Percentiles rank a stretch among this genome's conserved stretches.
phyloP scores from a whole-genome alignment of 2,113 vertebrate species.

The Lagopus leucura region DNA sequence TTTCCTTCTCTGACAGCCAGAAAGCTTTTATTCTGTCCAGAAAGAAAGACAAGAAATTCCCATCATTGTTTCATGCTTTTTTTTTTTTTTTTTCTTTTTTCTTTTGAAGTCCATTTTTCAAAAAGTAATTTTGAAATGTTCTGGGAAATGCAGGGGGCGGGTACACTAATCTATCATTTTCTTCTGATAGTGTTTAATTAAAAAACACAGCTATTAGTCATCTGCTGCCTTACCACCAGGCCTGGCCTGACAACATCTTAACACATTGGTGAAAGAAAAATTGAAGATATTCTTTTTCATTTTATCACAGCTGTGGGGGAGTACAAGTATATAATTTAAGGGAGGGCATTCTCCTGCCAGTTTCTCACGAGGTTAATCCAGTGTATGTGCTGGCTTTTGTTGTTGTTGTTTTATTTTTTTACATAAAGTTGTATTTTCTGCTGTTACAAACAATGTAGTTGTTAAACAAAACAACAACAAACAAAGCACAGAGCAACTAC shows the following conservation, averaged over 20 bases:
- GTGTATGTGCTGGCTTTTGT: background rate
- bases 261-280: conserved; percentile 60
- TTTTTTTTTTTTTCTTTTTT: background rate
- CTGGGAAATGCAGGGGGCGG: conserved; percentile 57
- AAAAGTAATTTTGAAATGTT: conserved; percentile 72
- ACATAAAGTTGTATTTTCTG: background rate
- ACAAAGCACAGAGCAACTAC: background rate
- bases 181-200: conserved; percentile 72
- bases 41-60: conserved; percentile 52
- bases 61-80: conserved; percentile 45
- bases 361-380: conserved; percentile 39
- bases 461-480: no score
- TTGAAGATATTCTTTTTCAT: conserved; percentile 32
- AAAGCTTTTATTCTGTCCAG: conserved; percentile 32
- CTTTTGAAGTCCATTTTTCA: conserved; percentile 64
- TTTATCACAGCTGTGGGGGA: conserved; percentile 34
- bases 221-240: conserved; percentile 40
- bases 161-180: conserved; percentile 59
- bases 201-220: conserved; percentile 64
- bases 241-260: conserved; percentile 54
- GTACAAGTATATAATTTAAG: conserved; percentile 36
- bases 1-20: background rate
- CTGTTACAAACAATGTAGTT: background rate
- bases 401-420: background rate
- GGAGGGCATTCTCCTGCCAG: conserved; percentile 8